Evolutionary conservation across 2,888 invertebrate genomes (phyloP), one percentile per base, ranked within the genome.

Genomic region (Lomographa bimaculata): DNA sequence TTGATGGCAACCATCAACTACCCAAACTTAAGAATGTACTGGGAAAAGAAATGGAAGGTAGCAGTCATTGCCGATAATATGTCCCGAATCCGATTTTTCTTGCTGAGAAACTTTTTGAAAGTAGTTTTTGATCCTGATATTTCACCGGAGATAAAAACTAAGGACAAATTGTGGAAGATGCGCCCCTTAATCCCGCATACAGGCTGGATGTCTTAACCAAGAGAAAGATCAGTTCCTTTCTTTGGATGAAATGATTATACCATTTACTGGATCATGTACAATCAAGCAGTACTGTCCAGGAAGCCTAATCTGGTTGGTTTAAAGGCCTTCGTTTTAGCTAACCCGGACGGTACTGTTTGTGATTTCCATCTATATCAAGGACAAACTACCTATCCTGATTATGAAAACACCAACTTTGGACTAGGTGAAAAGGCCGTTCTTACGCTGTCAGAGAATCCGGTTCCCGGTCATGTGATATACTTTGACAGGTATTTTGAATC

Each of bases 281-380:
- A 18, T 39, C 2, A 23, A 27, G 3, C 17, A 27, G 23, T 33
- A 39, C 24, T 33, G 27, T 3, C 27, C 30, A 0, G 7, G 12
- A 33, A 39, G 9, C 39, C 38, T 1, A 25, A 38, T 17, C 32
- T 27, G 5, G 14, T 11, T 1, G 26, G 26, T 2, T 8, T 26
- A 1, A 32, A 39, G 17, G 12, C 9, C 2, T 39, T 39, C 8
- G 32, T 39, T 4, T 19, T 32, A 7, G 32, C 32, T 4, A 39
- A 26, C 11, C 27, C 32, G 5, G 8, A 32, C 3, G 32, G 36
- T 1, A 3, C 30, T 14, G 21, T 37, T 8, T 17, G 26, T 49
- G 12, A 19, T 12, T 12, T 25, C 1, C 6, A 25, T 11, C 27
- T 52, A 8, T 52, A 55, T 20, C 39, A 50, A 35, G 46, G 48